phyloP scores from a whole-genome alignment of 2,888 invertebrate genomes.

The Dione juno region DNA sequence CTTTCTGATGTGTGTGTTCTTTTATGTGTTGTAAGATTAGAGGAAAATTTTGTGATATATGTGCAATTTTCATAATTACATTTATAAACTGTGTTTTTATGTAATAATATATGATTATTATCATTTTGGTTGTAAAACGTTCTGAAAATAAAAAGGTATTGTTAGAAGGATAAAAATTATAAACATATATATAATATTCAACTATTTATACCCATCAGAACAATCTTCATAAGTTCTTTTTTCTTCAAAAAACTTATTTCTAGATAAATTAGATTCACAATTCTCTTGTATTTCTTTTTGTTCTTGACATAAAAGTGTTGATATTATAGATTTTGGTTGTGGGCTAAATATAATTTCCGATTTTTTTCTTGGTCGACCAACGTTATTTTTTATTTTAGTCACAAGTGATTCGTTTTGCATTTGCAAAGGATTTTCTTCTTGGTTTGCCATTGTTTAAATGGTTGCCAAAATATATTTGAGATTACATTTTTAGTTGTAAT shows the following conservation, averaged over 20 bases:
- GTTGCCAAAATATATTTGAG: not conserved
- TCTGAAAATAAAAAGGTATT: conserved; percentile 53
- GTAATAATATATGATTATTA: conserved; percentile 68
- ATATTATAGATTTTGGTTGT: conserved; percentile 68
- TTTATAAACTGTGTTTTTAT: conserved; percentile 62
- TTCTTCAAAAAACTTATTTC: not conserved
- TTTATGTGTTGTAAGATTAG: conserved; percentile 76
- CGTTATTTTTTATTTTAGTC: conserved; percentile 43
- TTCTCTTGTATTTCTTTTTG: conserved; percentile 12
- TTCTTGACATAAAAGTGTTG: conserved; percentile 58
- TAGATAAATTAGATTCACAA: not conserved
- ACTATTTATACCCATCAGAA: conserved; percentile 33
- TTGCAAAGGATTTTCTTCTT: conserved; percentile 58
- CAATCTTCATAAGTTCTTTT: conserved; percentile 26
- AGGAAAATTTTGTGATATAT: conserved; percentile 79
- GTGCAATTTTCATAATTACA: conserved; percentile 81
- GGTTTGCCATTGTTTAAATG: conserved; percentile 45
- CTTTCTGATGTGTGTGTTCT: conserved; percentile 73
- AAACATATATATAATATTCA: conserved; percentile 3
- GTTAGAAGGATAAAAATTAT: conserved; percentile 4
- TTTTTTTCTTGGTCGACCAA: conserved; percentile 61
- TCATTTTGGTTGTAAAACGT: conserved; percentile 65
- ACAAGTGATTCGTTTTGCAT: conserved; percentile 31
- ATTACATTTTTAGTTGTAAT: not conserved
- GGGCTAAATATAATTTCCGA: conserved; percentile 61